phyloP scores from a whole-genome alignment of 2,113 vertebrate species.

The Lophius piscatorius region DNA sequence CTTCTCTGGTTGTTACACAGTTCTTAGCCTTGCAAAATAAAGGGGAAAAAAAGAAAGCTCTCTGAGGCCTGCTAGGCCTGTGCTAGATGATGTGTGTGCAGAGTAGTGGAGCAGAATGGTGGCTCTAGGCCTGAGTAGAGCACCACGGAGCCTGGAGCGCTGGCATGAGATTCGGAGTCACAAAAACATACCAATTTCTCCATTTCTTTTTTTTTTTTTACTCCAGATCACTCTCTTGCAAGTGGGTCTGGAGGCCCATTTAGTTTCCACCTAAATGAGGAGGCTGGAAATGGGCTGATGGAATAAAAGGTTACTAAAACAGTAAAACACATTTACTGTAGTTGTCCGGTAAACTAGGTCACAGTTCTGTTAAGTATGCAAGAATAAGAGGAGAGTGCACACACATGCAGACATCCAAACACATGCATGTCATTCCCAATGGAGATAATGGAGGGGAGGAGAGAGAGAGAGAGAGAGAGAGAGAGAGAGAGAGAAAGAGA shows the following conservation, averaged over 20 bases:
- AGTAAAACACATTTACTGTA: conserved; percentile 79
- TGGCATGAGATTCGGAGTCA: conserved; percentile 58
- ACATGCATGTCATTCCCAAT: conserved; percentile 32
- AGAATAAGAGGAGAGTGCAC: conserved; percentile 65
- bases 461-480: conserved; percentile 18
- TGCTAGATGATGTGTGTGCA: conserved; percentile 44
- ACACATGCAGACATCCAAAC: conserved; percentile 24
- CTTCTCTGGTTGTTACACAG: too few species aligned
- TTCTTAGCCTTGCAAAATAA: conserved; percentile 12
- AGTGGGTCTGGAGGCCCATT: conserved; percentile 43
- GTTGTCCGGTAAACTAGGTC: conserved; percentile 80
- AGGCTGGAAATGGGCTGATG: conserved; percentile 26
- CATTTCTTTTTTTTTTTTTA: conserved; percentile 20
- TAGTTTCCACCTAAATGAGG: conserved; percentile 45
- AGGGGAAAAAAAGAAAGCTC: conserved; percentile 28
- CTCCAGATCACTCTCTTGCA: conserved; percentile 21
- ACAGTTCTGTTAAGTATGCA: conserved; percentile 80
- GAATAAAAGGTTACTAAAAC: conserved; percentile 65
- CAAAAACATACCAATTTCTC: conserved; percentile 40
- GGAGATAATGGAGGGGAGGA: conserved; percentile 2
- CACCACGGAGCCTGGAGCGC: conserved; percentile 53
- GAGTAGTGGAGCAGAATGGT: conserved; percentile 64
- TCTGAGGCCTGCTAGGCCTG: conserved; percentile 18
- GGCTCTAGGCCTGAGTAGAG: conserved; percentile 64
- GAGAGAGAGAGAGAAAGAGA: conserved; percentile 30